A percentile compares a stretch with the other conserved stretches of the same genome.
Evolutionary conservation across 2,888 invertebrate species (phyloP).

Genomic region (Melanostoma scalare): DNA sequence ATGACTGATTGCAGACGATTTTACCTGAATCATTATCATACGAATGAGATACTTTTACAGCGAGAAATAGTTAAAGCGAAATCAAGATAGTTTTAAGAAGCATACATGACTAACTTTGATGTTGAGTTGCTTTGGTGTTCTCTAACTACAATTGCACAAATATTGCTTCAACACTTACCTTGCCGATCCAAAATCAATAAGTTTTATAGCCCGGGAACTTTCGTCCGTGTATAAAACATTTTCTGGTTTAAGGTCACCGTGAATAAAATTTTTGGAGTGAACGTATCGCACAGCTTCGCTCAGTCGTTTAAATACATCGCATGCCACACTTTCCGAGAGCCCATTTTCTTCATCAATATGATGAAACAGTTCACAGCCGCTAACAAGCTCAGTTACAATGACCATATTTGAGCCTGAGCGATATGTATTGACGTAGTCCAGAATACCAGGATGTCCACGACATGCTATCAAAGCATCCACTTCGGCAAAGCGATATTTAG

Average conservation of each 20-base stretch:
- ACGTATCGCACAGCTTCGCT: slow-evolving; percentile 92
- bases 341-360: slow-evolving; percentile 85
- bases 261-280: slow-evolving; percentile 92
- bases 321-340: slow-evolving; percentile 90
- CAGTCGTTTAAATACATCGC: slow-evolving; percentile 90
- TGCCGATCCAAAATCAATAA: slow-evolving; percentile 98
- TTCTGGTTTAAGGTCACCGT: slow-evolving; percentile 97
- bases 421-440: slow-evolving; percentile 91
- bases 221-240: slow-evolving; percentile 83
- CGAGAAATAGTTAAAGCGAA: too few species aligned
- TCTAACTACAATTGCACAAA: too few species aligned
- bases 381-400: slow-evolving; percentile 92
- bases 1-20: too few species aligned
- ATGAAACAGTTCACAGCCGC: slow-evolving; percentile 91
- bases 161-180: slow-evolving; percentile 74
- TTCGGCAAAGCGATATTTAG: slow-evolving; percentile 83
- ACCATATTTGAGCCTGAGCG: slow-evolving; percentile 93
- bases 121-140: too few species aligned
- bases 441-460: slow-evolving; percentile 94
- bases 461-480: slow-evolving; percentile 90
- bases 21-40: too few species aligned
- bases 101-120: too few species aligned
- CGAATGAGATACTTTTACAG: too few species aligned
- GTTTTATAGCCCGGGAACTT: slow-evolving; percentile 85
- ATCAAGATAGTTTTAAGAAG: too few species aligned